Evolutionary conservation across 2,888 invertebrate genomes (phyloP).

Genomic region (Polydrusus pterygomalis): DNA sequence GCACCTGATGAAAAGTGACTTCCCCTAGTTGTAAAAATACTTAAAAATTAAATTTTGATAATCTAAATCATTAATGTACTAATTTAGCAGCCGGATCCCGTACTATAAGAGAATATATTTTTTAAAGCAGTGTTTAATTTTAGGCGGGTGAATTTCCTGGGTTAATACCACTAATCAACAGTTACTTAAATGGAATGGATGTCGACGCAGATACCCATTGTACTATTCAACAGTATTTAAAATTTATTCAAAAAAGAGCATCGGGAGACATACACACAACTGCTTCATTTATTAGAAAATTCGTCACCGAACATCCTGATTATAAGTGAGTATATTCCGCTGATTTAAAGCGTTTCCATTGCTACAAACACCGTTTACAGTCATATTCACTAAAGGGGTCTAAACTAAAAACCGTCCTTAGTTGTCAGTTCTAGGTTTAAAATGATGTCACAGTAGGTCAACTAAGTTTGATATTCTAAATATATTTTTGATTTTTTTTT

Average conservation of each 20-base stretch:
- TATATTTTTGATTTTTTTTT: too few species aligned
- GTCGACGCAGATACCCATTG: conserved; percentile 99
- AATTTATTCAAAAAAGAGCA: conserved; percentile 90
- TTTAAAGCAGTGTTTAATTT: conserved; percentile 28
- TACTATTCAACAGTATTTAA: conserved; percentile 96
- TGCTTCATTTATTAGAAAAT: conserved; percentile 95
- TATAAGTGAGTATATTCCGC: conserved; percentile 81
- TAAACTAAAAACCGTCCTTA: too few species aligned
- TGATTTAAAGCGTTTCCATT: too few species aligned
- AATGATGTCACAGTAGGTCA: too few species aligned
- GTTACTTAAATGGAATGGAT: conserved; percentile 95
- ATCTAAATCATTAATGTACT: too few species aligned
- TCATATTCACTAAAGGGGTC: too few species aligned
- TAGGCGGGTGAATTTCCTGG: conserved; percentile 94
- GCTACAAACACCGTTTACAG: neutral
- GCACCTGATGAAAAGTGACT: too few species aligned
- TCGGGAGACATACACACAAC: conserved; percentile 94
- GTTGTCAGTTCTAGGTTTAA: too few species aligned
- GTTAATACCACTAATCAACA: conserved; percentile 93
- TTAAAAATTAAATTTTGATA: too few species aligned
- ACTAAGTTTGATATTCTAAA: too few species aligned
- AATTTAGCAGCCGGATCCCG: too few species aligned
- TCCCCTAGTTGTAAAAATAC: too few species aligned
- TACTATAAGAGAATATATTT: neutral
- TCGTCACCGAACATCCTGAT: conserved; percentile 89